phyloP scores from a whole-genome alignment of 2,888 invertebrate species.

The Oligia fasciuncula region DNA sequence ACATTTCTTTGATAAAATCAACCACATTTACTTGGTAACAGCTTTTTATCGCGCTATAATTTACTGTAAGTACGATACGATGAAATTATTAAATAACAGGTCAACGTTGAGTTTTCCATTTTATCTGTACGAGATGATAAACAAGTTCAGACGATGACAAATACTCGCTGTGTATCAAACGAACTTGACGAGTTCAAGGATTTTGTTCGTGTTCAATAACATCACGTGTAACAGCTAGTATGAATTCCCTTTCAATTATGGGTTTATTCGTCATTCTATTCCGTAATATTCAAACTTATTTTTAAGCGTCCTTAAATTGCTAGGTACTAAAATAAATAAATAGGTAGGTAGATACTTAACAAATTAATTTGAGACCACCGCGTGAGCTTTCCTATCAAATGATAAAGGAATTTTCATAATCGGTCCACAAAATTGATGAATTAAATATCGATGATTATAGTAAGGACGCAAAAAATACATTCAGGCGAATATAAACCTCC shows the following conservation, averaged over 20 bases:
- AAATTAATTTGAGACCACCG: neutral
- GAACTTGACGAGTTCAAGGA: slow-evolving; percentile 55
- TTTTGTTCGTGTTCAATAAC: slow-evolving; percentile 25
- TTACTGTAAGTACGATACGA: slow-evolving; percentile 1
- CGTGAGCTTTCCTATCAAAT: neutral
- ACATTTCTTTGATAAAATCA: slow-evolving; percentile 37
- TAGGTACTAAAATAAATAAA: neutral
- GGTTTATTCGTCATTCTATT: neutral
- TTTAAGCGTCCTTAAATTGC: neutral
- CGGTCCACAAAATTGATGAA: neutral
- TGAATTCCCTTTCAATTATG: neutral
- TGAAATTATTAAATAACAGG: slow-evolving; percentile 38
- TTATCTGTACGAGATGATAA: slow-evolving; percentile 49
- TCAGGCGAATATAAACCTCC: neutral
- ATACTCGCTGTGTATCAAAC: slow-evolving; percentile 16
- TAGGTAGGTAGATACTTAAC: too few species aligned
- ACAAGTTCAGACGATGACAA: slow-evolving; percentile 41
- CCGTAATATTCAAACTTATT: neutral
- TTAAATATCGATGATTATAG: neutral
- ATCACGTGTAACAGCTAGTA: slow-evolving; percentile 6
- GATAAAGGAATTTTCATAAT: neutral
- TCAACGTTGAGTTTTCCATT: slow-evolving; percentile 36
- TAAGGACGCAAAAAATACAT: neutral
- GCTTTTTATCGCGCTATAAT: slow-evolving; percentile 25
- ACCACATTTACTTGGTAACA: slow-evolving; percentile 6